Base-by-base conservation (phyloP, 2,888 invertebrate genomes). In the Dasysyrphus albostriatus region DNA sequence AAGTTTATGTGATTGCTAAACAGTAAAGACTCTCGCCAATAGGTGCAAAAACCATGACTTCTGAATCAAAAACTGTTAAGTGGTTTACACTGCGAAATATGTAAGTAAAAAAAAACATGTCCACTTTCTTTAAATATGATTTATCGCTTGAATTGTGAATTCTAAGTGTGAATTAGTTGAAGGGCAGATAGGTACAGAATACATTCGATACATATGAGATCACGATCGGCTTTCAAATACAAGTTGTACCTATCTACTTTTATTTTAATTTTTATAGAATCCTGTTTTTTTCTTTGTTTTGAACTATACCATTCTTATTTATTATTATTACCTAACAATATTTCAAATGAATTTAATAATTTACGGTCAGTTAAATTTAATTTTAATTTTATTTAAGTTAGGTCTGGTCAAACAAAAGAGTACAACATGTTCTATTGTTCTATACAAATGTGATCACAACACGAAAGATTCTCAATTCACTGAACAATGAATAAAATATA, bases 401-500 rank as follows among this genome's bases (percentile, higher is more conserved):
- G 7, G 10, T 59, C 37, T 37, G 5, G 59, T 19, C 37, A 37
- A 19, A 37, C 19, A 19, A 58, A 37, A 10, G 4, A 14, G 14
- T 29, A 29, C 14, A 29, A 29, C 29, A 32, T 14, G n/a, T 32
- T 32, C n/a, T n/a, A n/a, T n/a, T n/a, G n/a, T 56, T 14, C 6
- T 29, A 58, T 2, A 24, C 24, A 51, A 59, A 39, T 39, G 7
- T 59, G 39, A 39, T 14, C 19, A 59, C 19, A 59, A 24, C 37
- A 59, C 39, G 59, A 39, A 59, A 19, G 8, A 7, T 39, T 37
- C 39, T 59, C 39, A 8, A 39, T 6, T 39, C 59, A 59, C 24
- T 59, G 24, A 39, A 12, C 59, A 59, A n/a, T n/a, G n/a, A n/a
- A n/a, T n/a, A n/a, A n/a, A 59, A 59, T 39, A 59, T 37, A 59